A percentile compares a stretch with the other conserved stretches of the same genome.
These are phyloP conservation scores for Sinopyrophorus schimmeli DNA, from an alignment of 2,888 invertebrate species.

Conservation along the genomic window DNA sequence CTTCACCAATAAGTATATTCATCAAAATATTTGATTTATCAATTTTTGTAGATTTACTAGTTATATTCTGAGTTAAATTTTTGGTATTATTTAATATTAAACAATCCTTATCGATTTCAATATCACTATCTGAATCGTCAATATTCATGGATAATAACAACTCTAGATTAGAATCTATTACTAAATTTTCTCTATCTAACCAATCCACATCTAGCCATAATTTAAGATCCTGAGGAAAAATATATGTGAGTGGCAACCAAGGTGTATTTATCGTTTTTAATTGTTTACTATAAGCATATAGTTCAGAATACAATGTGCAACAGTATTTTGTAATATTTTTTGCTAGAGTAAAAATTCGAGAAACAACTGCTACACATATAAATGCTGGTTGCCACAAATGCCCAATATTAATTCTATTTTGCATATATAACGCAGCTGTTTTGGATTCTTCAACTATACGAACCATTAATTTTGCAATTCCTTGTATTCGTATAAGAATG, in stretches of 20 bases:
- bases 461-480: constrained; percentile 54
- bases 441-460: constrained; percentile 51
- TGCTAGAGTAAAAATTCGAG: constrained; percentile 55
- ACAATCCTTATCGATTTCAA: too few species aligned
- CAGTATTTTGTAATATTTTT: constrained; percentile 49
- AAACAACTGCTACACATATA: constrained; percentile 52
- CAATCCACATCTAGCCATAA: constrained; percentile 54
- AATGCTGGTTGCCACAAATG: constrained; percentile 56
- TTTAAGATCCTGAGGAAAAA: constrained; percentile 52
- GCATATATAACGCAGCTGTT: constrained; percentile 49
- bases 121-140: constrained; percentile 18
- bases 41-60: constrained; percentile 4
- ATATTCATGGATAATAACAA: not conserved
- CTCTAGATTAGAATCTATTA: not conserved
- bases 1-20: too few species aligned
- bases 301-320: constrained; percentile 53
- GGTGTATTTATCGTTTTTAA: constrained; percentile 46
- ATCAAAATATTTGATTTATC: not conserved
- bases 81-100: too few species aligned
- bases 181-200: constrained; percentile 43
- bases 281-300: constrained; percentile 46
- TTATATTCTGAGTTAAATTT: too few species aligned
- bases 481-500: constrained; percentile 56
- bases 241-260: constrained; percentile 53
- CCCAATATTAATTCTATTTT: constrained; percentile 51